Base-by-base conservation (phyloP, 2,797 vertebrate species). In the Eleutherodactylus coqui region DNA sequence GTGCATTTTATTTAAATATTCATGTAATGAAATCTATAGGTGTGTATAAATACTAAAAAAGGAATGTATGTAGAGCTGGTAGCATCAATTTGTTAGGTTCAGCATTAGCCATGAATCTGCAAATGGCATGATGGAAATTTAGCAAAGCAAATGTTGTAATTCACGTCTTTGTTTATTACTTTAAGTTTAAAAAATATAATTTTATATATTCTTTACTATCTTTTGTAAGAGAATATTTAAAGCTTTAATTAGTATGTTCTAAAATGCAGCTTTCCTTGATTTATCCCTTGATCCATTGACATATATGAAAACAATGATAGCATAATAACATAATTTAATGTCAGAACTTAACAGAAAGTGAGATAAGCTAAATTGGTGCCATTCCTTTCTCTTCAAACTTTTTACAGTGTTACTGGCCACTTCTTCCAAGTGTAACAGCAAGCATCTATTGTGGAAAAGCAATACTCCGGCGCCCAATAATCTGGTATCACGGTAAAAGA, bases 1-100 rank as follows among this genome's bases (percentile, higher is more conserved):
- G 84, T 60, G 76, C 7, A 58, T 72, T 58, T 41, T 79, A 79
- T 85, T 79, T 85, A 85, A 72, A 70, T 72, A 79, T 85, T 78
- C 41, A 78, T 78, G 21, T 27, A 69, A 69, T 36, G 0, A 69
- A 64, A 47, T 47, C 27, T 9, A 14, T 17, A 19, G 41, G 29
- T 47, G 58, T 80, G 10, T 27, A 62, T 6, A 24, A 17, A 72
- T 13, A 72, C 3, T 43, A 16, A 78, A 38, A 38, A 38, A 1
- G 38, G 34, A 60, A 43, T 8, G 13, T 43, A 43, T 29, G 21
- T 29, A 34, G 27, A 64, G 60, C 17, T 64, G 29, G 29, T 17
- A 64, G 11, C 32, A 62, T 32, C 5, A 13, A 34, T 34, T 34
- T 34, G 14, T 16, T 16, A 17, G 29, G 4, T 34, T 64, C 5